Base-by-base conservation (phyloP, 2,113 vertebrate genomes). In the Chelonoidis abingdonii region DNA sequence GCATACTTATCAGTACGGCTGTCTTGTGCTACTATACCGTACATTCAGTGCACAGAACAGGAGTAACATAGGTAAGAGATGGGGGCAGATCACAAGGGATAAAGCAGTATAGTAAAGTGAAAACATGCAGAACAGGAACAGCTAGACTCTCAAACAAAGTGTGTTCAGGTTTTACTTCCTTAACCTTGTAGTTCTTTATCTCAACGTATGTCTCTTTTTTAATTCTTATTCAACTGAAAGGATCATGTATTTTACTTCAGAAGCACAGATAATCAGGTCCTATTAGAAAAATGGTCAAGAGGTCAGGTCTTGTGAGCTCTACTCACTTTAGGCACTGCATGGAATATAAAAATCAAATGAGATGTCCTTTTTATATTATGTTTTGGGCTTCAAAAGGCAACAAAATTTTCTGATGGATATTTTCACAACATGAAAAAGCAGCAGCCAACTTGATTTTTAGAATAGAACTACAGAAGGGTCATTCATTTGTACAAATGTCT, bases 211-310 rank as follows among this genome's bases (percentile, higher is more conserved):
- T 50, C 10, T 59, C 57, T 85, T 59, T 89, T 80, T 94, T 92
- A 88, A n/a, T 82, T 90, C 38, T 93, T 89, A 7, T 94, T 93
- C 87, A 52, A 93, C 47, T 87, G 57, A 41, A 89, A 86, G 52
- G 27, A 24, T 53, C 88, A 86, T 52, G 38, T 10, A 24, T 79
- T 84, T 95, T 92, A 14, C 69, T 95, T 54, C 31, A 65, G 82
- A 89, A 88, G 50, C 44, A 7, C 83, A 82, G 85, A 59, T 81
- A 93, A 92, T 57, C 84, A 57, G 13, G 24, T 97, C 19, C 79
- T 87, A 35, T 80, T 95, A 95, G 88, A 72, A 91, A 89, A 49
- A 94, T 59, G 85, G 94, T 97, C 97, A 95, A 80, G 92, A 95
- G 75, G 92, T 97, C 94, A 97, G 38, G 56, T 84, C 24, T 96